These are phyloP conservation scores for Lamellibrachia satsuma DNA, from an alignment of 2,888 invertebrate species.

Conservation along the genomic window DNA sequence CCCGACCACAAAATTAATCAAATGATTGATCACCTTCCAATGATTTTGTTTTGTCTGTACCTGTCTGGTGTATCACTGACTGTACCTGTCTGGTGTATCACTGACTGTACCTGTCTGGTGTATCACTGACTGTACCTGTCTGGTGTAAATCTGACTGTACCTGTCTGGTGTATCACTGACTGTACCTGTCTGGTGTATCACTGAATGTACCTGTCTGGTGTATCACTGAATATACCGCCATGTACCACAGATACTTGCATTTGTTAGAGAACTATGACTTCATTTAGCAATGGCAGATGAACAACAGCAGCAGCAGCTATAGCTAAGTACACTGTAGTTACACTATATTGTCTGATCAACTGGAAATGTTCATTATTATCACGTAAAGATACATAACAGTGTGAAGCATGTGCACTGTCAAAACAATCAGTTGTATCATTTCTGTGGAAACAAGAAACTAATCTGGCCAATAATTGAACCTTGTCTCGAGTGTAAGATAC, in stretches of 20 bases:
- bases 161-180: not conserved
- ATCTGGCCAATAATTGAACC: not conserved
- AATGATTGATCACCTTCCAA: not conserved
- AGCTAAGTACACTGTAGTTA: not conserved
- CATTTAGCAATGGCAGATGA: not conserved
- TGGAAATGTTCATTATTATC: too few relatives aligned
- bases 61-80: not conserved
- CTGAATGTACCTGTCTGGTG: not conserved
- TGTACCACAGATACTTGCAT: not conserved
- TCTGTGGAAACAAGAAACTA: not conserved
- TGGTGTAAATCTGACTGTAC: too few relatives aligned
- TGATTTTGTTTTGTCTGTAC: not conserved
- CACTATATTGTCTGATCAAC: not conserved
- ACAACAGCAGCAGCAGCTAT: not conserved
- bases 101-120: not conserved
- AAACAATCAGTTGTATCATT: not conserved
- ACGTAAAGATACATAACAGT: not conserved
- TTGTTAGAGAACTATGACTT: not conserved
- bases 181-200: too few relatives aligned
- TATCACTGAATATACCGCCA: not conserved
- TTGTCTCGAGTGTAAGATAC: not conserved
- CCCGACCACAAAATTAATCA: not conserved
- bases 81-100: too few relatives aligned
- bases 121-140: not conserved
- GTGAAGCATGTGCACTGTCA: not conserved